Evolutionary conservation across 2,113 vertebrate species (phyloP).

Genomic region (Noturus placidus): DNA sequence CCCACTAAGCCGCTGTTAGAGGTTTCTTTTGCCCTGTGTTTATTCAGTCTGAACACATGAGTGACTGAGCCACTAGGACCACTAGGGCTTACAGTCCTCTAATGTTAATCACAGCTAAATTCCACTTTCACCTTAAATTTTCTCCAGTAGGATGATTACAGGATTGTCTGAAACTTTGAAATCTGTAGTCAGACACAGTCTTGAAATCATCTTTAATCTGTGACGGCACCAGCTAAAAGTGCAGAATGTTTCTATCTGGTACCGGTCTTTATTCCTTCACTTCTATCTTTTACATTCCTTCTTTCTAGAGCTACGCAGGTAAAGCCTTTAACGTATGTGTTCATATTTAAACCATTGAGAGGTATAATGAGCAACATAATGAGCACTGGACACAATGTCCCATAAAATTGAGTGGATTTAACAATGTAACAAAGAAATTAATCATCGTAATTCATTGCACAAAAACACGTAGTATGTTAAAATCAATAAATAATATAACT

Average conservation of each 20-base stretch:
- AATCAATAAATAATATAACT: background rate
- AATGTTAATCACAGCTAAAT: conserved; percentile 33
- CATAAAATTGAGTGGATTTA: background rate
- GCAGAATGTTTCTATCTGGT: background rate
- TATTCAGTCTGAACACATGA: conserved; percentile 31
- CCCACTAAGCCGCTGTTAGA: conserved; percentile 17
- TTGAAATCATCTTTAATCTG: conserved; percentile 32
- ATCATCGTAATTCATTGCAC: background rate
- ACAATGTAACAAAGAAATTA: background rate
- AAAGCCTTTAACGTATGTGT: background rate
- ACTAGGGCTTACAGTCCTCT: conserved; percentile 10
- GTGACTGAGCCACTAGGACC: background rate
- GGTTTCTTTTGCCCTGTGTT: conserved; percentile 32
- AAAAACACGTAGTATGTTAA: background rate
- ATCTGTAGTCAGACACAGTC: conserved; percentile 19
- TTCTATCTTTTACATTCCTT: background rate
- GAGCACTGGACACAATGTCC: background rate
- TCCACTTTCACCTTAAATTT: conserved; percentile 12
- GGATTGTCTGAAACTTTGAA: conserved; percentile 35
- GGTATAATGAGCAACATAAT: background rate
- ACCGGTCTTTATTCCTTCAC: background rate
- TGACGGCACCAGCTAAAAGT: conserved; percentile 29
- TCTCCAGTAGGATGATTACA: conserved; percentile 19
- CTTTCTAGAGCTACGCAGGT: background rate
- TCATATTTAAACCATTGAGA: background rate